Evolutionary conservation across 2,888 invertebrate species (phyloP), one percentile per base, ranked within the genome.

Genomic region (Ametastegia equiseti): DNA sequence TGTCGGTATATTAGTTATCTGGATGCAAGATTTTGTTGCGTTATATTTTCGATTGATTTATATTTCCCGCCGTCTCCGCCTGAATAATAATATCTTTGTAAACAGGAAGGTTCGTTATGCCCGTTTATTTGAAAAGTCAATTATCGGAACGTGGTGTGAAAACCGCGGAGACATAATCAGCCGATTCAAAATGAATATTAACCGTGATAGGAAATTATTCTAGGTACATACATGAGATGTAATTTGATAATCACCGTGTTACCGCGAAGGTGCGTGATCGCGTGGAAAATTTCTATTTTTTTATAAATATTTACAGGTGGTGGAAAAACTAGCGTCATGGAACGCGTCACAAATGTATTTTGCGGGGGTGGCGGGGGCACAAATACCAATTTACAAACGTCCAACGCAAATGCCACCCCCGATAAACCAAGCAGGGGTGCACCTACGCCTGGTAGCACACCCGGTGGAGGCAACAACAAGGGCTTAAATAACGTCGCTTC

Each of bases 321-420:
- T 83, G 92, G 92, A 42, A 93, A 94, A 88, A 93, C 94, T 36
- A 95, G 95, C 90, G 97, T 97, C 84, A 97, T 97, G 94, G 97
- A 97, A 92, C 95, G 97, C 86, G 97, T 97, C 82, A 97, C 97
- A 71, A 96, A 96, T 91, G 97, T 97, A 36, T 94, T 97, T 82
- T 97, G 97, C 91, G 97, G 97, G 15, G 95, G 96, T 81, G 80
- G 80, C 19, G 73, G 67, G 78, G 90, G 90, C 71, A 89, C 90
- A 83, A 81, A 81, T 47, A 81, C 81, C 19, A 90, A 90, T 88
- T 83, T 90, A 71, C 90, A 89, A 83, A 88, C 87, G 81, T 86
- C 88, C 50, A 91, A 90, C 81, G 89, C 89, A 82, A 88, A 88
- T 82, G 84, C 87, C 33, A 88, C 88, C 75, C 90, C 91, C 80